phyloP scores from a whole-genome alignment of 2,113 vertebrate species.

The Zosterops lateralis region DNA sequence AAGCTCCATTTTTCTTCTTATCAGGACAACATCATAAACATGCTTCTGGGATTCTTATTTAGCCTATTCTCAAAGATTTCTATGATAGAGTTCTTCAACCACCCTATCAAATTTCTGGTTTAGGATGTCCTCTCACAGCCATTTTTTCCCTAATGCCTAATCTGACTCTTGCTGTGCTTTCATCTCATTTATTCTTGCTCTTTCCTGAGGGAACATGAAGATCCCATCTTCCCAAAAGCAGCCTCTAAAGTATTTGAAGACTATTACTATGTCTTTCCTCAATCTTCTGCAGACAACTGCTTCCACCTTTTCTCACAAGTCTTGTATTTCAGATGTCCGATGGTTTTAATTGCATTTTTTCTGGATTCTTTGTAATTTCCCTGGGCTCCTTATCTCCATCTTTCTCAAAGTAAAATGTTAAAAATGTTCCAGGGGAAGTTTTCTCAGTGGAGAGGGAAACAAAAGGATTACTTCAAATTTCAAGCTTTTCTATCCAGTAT shows the following conservation, averaged over 20 bases:
- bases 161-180: neutral
- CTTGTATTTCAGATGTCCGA: neutral
- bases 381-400: neutral
- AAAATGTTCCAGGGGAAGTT: neutral
- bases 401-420: neutral
- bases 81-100: neutral
- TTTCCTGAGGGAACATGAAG: neutral
- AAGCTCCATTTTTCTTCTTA: neutral
- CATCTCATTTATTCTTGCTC: neutral
- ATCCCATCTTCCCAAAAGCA: neutral
- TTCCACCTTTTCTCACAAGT: neutral
- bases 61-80: neutral
- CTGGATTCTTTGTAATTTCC: neutral
- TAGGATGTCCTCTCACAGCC: neutral
- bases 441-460: neutral
- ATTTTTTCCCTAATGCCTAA: neutral
- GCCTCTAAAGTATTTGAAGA: neutral
- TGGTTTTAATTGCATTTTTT: neutral
- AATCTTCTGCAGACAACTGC: neutral
- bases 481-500: neutral
- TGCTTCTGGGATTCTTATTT: neutral
- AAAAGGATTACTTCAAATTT: neutral
- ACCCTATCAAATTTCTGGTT: neutral
- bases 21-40: neutral
- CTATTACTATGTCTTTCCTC: neutral